Conservation (phyloP, 2,888 invertebrate species). For the Eugnorisma glareosa region DNA sequence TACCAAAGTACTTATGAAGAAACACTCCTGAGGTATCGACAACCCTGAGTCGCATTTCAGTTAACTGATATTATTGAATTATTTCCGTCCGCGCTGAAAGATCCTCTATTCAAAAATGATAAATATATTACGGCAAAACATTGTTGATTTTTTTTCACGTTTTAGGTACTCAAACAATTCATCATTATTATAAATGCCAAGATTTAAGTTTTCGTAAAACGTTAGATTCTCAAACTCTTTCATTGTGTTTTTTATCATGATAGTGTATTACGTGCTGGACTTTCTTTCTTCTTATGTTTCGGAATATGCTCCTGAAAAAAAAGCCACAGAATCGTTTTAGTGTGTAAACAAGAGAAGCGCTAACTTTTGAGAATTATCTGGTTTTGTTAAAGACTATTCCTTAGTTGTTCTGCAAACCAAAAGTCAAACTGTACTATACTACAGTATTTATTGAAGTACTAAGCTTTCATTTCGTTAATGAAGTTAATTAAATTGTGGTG, state of each 20-base stretch:
- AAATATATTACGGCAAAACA: slow-evolving; percentile 12
- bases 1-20: background rate
- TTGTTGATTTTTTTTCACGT: background rate
- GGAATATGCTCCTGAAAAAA: background rate
- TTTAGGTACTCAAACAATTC: too few relatives aligned
- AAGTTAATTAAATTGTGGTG: too few relatives aligned
- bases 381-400: background rate
- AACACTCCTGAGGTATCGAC: background rate
- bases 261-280: background rate
- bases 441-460: background rate
- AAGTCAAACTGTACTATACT: background rate
- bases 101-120: slow-evolving; percentile 18
- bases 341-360: background rate
- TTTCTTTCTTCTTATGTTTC: background rate
- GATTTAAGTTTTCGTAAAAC: too few relatives aligned
- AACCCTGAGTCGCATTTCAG: slow-evolving; percentile 2
- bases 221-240: background rate
- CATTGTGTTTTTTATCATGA: background rate
- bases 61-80: slow-evolving; percentile 41
- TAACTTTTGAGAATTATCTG: background rate
- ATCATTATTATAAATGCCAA: background rate
- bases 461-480: too few relatives aligned
- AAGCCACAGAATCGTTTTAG: background rate
- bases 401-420: background rate
- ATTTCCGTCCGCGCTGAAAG: slow-evolving; percentile 10